Percentiles rank a stretch among this genome's conserved stretches.
Conservation (phyloP, 2,113 vertebrate species). For the Theropithecus gelada region DNA sequence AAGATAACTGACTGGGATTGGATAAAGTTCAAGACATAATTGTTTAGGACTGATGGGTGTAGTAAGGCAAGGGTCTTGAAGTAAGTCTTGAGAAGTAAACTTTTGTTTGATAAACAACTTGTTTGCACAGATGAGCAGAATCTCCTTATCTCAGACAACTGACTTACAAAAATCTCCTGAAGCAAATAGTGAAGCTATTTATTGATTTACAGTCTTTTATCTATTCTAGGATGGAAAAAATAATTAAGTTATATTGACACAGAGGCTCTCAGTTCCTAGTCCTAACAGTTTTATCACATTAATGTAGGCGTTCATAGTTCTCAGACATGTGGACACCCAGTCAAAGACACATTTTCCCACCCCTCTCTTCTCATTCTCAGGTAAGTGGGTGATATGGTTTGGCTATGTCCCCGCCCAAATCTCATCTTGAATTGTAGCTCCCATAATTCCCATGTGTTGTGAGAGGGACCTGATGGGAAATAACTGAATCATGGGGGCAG, state of each 20-base stretch:
- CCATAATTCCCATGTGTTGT: too few species aligned
- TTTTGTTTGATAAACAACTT: background rate
- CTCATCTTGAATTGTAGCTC: too few species aligned
- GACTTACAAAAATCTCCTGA: slow-evolving; percentile 13
- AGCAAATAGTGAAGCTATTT: background rate
- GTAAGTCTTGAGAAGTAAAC: background rate
- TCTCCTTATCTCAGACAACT: background rate
- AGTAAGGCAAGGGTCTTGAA: background rate
- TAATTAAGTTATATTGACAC: slow-evolving; percentile 22
- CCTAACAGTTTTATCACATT: background rate
- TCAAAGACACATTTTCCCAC: background rate
- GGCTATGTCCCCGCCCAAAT: too few species aligned
- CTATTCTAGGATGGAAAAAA: slow-evolving; percentile 30
- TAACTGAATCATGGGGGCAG: too few species aligned
- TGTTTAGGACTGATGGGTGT: background rate
- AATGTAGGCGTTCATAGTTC: background rate
- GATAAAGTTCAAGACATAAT: background rate
- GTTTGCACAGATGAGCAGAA: slow-evolving; percentile 19
- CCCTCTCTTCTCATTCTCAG: fast-evolving
- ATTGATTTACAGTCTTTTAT: slow-evolving; percentile 30
- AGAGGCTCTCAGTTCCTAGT: background rate
- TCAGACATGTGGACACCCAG: background rate
- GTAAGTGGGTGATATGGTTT: background rate
- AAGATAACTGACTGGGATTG: background rate
- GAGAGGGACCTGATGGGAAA: too few species aligned